Base-by-base conservation (phyloP, 2,113 vertebrate species). In the Sceloporus undulatus region DNA sequence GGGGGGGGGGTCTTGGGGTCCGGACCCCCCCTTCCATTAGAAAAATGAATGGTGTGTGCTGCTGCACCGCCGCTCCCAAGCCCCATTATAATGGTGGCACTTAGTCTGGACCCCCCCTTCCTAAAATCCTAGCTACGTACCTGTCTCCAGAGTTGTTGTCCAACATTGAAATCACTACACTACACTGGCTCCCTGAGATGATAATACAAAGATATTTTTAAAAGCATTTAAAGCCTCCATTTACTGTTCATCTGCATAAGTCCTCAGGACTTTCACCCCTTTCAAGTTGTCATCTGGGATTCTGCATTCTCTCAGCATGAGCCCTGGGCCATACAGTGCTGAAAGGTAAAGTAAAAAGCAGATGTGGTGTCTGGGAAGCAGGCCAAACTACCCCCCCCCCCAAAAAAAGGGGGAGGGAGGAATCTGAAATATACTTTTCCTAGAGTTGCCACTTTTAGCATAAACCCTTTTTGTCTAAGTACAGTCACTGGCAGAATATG, bases 301-400 rank as follows among this genome's bases (percentile, higher is more conserved):
- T 62, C 73, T 77, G 34, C 70, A 29, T 42, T 85, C 73, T 76
- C 73, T 76, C 56, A 42, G 13, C 54, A 42, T 9, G 71, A 76
- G 34, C 84, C 62, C 71, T 52, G 16, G 23, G 34, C 70, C 29
- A 25, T 71, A 40, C 34, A 75, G 62, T 42, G 59, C 56, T 0
- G 0, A 87, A 76, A 91, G 79, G 23, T 80, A 42, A 88, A 85
- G 59, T 9, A 21, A 90, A 90, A 92, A 92, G 82, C 87, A 88
- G 89, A 88, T 74, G 56, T 74, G 40, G 34, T 48, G 7, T 9
- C 54, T 42, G 68, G 88, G 71, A 90, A 90, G 5, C 16, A 42
- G 89, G 88, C 87, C 89, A 89, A 23, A 8, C 34, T 34, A 34
- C 34, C 34, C 34, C 34, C 34, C 34, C 34, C 34, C 34, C 34